A percentile compares a stretch with the other conserved stretches of the same genome.
Conservation (phyloP, 2,888 invertebrate species). For the Vannuccia rotundouncinata region DNA sequence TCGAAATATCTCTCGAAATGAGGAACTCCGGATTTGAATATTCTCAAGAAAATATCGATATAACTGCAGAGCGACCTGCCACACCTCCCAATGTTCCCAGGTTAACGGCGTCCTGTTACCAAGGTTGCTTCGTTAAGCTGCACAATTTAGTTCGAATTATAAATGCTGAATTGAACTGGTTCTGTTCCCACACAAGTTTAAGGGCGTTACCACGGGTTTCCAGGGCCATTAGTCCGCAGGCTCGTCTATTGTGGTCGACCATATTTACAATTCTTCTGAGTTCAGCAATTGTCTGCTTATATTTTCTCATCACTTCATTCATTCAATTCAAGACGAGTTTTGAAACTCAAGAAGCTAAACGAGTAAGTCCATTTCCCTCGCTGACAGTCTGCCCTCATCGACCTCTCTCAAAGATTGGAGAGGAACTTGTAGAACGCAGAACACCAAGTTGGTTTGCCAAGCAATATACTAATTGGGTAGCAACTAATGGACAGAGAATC, state of each 20-base stretch:
- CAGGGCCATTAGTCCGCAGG: background rate
- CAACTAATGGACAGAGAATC: background rate
- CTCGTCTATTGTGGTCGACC: background rate
- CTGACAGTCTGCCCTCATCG: conserved; percentile 3
- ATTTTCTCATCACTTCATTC: background rate
- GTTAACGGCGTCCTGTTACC: too few relatives aligned
- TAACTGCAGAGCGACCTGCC: too few relatives aligned
- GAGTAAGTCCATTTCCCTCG: background rate
- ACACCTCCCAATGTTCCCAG: too few relatives aligned
- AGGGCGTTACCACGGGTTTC: background rate
- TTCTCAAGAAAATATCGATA: too few relatives aligned
- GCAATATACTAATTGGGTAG: background rate
- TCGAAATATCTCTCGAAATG: too few relatives aligned
- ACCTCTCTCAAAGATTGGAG: background rate
- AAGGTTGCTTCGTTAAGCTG: too few relatives aligned
- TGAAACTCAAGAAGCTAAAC: background rate
- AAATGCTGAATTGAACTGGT: background rate
- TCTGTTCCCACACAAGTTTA: background rate
- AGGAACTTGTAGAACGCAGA: background rate
- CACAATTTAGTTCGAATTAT: too few relatives aligned
- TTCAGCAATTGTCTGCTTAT: background rate
- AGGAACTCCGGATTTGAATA: too few relatives aligned
- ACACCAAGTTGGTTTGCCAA: background rate
- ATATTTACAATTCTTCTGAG: background rate
- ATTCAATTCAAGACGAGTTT: background rate